phyloP scores from a whole-genome alignment of 2,113 vertebrate species.

The Hydrochoerus hydrochaeris region DNA sequence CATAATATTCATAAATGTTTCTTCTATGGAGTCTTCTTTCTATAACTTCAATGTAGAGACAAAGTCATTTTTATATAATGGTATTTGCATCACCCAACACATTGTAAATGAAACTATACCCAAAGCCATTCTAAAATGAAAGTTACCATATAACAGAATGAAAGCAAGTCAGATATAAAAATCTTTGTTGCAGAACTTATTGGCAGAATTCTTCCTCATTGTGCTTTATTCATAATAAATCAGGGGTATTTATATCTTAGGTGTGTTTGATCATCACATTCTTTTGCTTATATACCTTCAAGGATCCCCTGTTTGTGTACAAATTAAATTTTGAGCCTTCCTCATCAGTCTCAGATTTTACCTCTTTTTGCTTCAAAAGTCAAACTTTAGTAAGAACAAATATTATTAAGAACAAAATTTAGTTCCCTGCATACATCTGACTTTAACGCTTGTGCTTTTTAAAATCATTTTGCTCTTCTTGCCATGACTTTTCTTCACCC shows the following conservation, averaged over 20 bases:
- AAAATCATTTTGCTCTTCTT: not conserved
- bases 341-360: not conserved
- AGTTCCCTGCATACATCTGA: not conserved
- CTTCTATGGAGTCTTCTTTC: not conserved
- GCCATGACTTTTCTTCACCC: not conserved
- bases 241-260: not conserved
- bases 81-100: not conserved
- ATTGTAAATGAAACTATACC: not conserved
- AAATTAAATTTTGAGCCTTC: not conserved
- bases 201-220: not conserved
- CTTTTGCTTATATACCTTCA: not conserved
- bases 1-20: not conserved
- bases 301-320: not conserved
- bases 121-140: not conserved
- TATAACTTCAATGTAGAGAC: not conserved
- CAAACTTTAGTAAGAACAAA: not conserved
- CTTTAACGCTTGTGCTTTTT: not conserved
- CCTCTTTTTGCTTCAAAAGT: not conserved
- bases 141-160: not conserved
- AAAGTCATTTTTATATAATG: not conserved
- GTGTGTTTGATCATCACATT: not conserved
- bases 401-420: no score
- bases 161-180: constrained; percentile 28
- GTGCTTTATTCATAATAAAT: not conserved
- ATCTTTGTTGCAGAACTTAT: not conserved